phyloP scores from a whole-genome alignment of 2,888 invertebrate species.

The Conistra vaccinii region DNA sequence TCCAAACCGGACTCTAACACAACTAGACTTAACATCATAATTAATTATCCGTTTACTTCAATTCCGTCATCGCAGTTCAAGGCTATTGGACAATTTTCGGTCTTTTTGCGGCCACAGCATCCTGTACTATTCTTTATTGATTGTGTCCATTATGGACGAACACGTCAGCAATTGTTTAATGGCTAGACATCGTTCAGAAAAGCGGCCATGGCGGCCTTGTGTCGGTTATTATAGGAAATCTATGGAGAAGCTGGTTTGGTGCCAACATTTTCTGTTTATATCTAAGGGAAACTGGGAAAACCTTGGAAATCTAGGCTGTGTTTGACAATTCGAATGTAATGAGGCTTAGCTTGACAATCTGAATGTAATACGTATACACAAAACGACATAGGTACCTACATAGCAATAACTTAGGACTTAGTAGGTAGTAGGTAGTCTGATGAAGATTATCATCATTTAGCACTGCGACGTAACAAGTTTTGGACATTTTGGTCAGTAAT shows the following conservation, averaged over 20 bases:
- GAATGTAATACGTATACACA: neutral
- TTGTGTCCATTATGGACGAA: constrained; percentile 10
- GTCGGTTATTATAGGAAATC: constrained; percentile 39
- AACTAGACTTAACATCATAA: constrained; percentile 23
- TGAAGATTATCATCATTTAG: neutral
- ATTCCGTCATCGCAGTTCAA: constrained; percentile 56
- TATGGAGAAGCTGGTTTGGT: constrained; percentile 51
- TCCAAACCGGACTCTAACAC: constrained; percentile 40
- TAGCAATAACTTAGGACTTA: neutral
- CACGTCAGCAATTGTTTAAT: constrained; percentile 50
- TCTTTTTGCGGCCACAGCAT: constrained; percentile 35
- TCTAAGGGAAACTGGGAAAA: constrained; percentile 7
- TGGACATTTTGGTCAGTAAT: constrained; percentile 40
- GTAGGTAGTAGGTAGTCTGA: neutral
- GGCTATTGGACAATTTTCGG: constrained; percentile 39
- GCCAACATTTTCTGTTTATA: constrained; percentile 40
- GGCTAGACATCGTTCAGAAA: constrained; percentile 29
- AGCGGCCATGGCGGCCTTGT: constrained; percentile 47
- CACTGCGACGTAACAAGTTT: constrained; percentile 7
- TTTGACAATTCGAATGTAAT: neutral
- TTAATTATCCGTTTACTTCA: constrained; percentile 52
- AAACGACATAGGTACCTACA: too few relatives aligned
- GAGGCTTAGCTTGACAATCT: too few relatives aligned
- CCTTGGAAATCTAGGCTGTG: constrained; percentile 3
- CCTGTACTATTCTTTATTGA: constrained; percentile 31